phyloP scores from a whole-genome alignment of 2,888 invertebrate genomes.

The Mylabris sibirica region DNA sequence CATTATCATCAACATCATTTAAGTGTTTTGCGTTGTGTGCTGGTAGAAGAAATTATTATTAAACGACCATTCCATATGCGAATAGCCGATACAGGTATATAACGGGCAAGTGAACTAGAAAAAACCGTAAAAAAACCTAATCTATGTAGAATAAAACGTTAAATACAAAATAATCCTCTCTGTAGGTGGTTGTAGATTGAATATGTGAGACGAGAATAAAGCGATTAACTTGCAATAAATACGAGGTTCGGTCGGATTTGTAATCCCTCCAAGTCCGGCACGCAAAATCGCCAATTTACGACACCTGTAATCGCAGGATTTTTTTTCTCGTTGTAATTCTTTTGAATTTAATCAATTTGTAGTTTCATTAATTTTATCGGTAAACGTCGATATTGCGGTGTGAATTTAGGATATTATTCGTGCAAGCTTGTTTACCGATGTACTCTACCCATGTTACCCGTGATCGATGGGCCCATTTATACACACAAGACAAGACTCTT shows the following conservation, averaged over 20 bases:
- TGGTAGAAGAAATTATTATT: constrained; percentile 16
- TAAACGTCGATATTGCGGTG: constrained; percentile 17
- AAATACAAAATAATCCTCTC: constrained; percentile 50
- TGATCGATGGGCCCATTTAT: constrained; percentile 52
- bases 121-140: neutral
- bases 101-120: neutral
- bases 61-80: constrained; percentile 16
- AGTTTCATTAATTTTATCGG: constrained; percentile 8
- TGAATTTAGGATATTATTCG: constrained; percentile 45
- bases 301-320: neutral
- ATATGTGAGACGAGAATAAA: constrained; percentile 48
- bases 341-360: neutral
- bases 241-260: constrained; percentile 40
- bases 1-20: neutral
- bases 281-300: constrained; percentile 36
- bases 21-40: neutral
- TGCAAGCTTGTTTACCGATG: constrained; percentile 35
- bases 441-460: constrained; percentile 48
- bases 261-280: constrained; percentile 38
- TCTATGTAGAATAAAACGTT: constrained; percentile 27
- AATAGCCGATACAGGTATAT: neutral
- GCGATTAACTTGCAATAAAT: constrained; percentile 52
- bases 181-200: constrained; percentile 47
- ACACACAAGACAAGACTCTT: constrained; percentile 43
- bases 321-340: constrained; percentile 15